Conservation (phyloP, 2,888 invertebrate genomes). For the Chrysopilus asiliformis region DNA sequence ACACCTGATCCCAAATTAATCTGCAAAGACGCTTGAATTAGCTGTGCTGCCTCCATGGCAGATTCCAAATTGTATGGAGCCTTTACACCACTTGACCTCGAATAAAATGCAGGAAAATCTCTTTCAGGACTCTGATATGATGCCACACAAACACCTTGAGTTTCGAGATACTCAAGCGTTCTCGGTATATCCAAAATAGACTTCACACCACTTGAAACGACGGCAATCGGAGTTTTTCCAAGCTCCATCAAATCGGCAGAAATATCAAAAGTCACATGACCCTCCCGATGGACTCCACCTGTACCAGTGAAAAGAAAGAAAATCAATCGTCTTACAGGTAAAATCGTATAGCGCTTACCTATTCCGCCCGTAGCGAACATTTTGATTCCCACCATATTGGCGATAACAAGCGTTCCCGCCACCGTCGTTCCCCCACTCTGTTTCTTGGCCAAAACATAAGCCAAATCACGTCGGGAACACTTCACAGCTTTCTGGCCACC, state of each 20-base stretch:
- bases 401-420: constrained; percentile 80
- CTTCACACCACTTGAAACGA: constrained; percentile 93
- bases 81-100: constrained; percentile 51
- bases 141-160: constrained; percentile 84
- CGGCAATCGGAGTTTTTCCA: constrained; percentile 71
- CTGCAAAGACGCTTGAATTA: constrained; percentile 44
- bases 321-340: too few relatives aligned
- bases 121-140: constrained; percentile 49
- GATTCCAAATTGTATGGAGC: constrained; percentile 56
- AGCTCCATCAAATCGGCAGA: constrained; percentile 91
- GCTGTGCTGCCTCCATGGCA: constrained; percentile 55
- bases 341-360: constrained; percentile 29
- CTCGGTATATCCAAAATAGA: constrained; percentile 91
- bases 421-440: constrained; percentile 90
- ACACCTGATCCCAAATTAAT: constrained; percentile 55
- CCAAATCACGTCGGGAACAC: constrained; percentile 77
- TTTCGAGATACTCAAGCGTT: constrained; percentile 92
- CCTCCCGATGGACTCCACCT: constrained; percentile 91
- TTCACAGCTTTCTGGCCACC: constrained; percentile 45
- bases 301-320: too few relatives aligned
- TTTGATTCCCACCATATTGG: constrained; percentile 66
- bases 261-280: constrained; percentile 75
- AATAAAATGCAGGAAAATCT: constrained; percentile 92
- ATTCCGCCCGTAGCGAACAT: constrained; percentile 90
- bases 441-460: constrained; percentile 54